Evolutionary conservation across 1,140 invertebrate genomes (phyloP), one percentile per base, ranked within the genome.

Genomic region (Drosophila pallidifrons): DNA sequence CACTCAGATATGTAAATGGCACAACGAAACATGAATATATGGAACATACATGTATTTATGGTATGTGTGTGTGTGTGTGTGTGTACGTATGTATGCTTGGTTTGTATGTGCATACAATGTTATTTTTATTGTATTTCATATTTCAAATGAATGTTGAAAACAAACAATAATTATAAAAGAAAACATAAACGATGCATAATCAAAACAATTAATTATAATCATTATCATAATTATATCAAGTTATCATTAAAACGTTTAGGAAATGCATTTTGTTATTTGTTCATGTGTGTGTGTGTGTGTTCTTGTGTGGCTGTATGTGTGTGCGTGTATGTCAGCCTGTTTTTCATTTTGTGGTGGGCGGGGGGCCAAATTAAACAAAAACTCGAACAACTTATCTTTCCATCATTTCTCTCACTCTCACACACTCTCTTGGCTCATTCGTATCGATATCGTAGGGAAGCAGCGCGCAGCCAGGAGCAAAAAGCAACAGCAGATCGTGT

Each of bases 311-410:
- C 20, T 25, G 20, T 25, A 25, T 25, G 25, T 65, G 2, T 41
- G 6, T 61, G 49, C 32, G 8, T 30, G 15, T 45, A 8, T 45
- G 28, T 16, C 15, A 45, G 41, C 10, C 16, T 55, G 46, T 45
- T 52, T 67, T 13, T 60, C 51, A 45, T 71, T 0, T 72, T 6
- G 59, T 16, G 10, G 35, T 55, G 11, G n/a, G 41, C n/a, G 3
- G 57, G 57, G 7, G 63, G 58, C 66, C 72, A 69, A 63, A 55
- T 74, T 54, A 28, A 47, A 64, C 51, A 47, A 67, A 67, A 73
- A 68, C 30, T 54, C 55, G 38, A 35, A 38, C 46, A n/a, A 47
- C 32, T 52, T 43, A 43, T 35, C 61, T 52, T 20, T 52, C 25
- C n/a, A 43, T 32, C 38, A 15, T 15, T 49, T 43, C 47, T 45